Evolutionary conservation across 1,140 invertebrate genomes (phyloP), one percentile per base, ranked within the genome.

Genomic region (Drosophila prosaltans): DNA sequence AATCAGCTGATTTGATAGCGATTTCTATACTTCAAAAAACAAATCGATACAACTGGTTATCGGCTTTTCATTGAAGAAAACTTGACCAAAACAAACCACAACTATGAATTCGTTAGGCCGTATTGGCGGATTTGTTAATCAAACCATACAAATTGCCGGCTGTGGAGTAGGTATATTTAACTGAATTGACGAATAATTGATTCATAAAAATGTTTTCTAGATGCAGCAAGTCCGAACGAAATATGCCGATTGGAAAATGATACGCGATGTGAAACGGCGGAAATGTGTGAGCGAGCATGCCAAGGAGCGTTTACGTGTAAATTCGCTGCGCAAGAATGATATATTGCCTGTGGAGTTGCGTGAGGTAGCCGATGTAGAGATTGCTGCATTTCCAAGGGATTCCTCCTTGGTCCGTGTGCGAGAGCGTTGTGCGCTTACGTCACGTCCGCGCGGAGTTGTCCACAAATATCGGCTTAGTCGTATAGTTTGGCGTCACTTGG

Each of bases 401-500:
- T 95, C 96, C 4, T 94, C 93, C 45, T 89, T 94, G 40, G 89
- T 94, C 1, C 94, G 96, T 70, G 93, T 96, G 6, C 94, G 94
- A 28, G 93, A 94, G 26, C 94, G 98, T 80, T 98, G 97, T 93
- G 95, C 95, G 26, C 80, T 99, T 30, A 98, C 98, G 65, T 94
- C 93, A 67, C 59, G 97, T 82, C 94, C 95, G 1, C 92, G 96
- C 76, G 97, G 97, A 72, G 94, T 95, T 70, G 94, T 98, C 0
- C 78, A 92, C 16, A 94, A 95, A 71, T 98, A 96, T 95, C 94
- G 97, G 79, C 81, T 98, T 41, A 98, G 97, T 90, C 94, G 98
- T 90, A 97, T 98, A 79, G 94, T 97, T 28, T 99, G 96, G 93
- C 94, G 98, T 73, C 94, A 97, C 90, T 92, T 98, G 61, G 97